Conservation (phyloP, 1,140 invertebrate genomes). For the Leptinotarsa defecta region DNA sequence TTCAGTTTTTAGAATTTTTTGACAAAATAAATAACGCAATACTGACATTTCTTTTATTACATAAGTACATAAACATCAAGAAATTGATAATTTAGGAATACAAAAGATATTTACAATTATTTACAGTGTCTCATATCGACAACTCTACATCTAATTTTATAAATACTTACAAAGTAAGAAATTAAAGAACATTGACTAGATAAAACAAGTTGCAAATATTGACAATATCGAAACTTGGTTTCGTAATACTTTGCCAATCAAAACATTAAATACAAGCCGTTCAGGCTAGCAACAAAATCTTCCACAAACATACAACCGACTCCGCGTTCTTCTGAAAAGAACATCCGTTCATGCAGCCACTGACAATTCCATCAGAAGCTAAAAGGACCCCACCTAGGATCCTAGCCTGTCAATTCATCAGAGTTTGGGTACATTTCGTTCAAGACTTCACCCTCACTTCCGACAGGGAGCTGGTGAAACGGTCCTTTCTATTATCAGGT, state of each 20-base stretch:
- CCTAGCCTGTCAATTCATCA: neutral
- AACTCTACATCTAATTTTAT: constrained; percentile 16
- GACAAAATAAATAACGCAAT: neutral
- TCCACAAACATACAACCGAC: constrained; percentile 19
- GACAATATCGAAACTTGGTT: constrained; percentile 15
- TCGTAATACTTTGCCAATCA: constrained; percentile 36
- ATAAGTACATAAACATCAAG: constrained; percentile 37
- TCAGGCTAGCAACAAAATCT: constrained; percentile 16
- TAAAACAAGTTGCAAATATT: constrained; percentile 33
- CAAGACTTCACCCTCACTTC: constrained; percentile 44
- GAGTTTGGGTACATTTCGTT: constrained; percentile 19
- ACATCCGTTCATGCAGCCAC: neutral
- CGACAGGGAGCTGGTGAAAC: constrained; percentile 32
- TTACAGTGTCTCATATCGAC: constrained; percentile 16
- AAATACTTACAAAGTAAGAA: constrained; percentile 27
- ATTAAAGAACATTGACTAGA: constrained; percentile 37
- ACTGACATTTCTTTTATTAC: constrained; percentile 20
- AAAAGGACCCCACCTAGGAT: constrained; percentile 3
- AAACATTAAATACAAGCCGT: constrained; percentile 34
- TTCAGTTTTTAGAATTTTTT: too few relatives aligned
- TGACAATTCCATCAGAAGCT: neutral
- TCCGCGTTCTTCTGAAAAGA: constrained; percentile 4
- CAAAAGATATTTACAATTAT: constrained; percentile 31
- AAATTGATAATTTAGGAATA: constrained; percentile 36
- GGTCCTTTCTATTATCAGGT: constrained; percentile 29